Conservation (phyloP, 2,888 invertebrate genomes). For the Athrips mouffetella region DNA sequence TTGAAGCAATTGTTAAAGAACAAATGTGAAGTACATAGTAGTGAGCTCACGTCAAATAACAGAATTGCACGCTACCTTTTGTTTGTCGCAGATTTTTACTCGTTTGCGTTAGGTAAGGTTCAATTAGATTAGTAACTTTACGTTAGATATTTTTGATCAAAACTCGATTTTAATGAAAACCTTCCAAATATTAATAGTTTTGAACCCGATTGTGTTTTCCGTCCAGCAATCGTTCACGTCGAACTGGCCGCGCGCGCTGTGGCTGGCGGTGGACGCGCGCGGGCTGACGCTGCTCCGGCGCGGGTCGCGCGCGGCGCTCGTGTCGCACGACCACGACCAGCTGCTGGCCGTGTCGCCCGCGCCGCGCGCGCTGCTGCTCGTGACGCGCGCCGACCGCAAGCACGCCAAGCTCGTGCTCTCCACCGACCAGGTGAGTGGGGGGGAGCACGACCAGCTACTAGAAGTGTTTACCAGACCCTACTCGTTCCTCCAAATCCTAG, state of each 20-base stretch:
- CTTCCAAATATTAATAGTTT: too few relatives aligned
- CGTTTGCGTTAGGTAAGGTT: too few relatives aligned
- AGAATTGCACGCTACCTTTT: too few relatives aligned
- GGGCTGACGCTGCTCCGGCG: slow-evolving; percentile 94
- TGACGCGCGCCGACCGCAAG: slow-evolving; percentile 92
- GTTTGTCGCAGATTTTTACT: too few relatives aligned
- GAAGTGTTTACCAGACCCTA: not conserved
- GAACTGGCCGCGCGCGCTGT: slow-evolving; percentile 94
- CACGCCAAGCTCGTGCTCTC: slow-evolving; percentile 96
- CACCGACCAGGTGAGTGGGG: slow-evolving; percentile 85
- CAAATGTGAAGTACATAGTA: too few relatives aligned
- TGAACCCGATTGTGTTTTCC: not conserved
- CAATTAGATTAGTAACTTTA: too few relatives aligned
- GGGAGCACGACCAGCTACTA: not conserved
- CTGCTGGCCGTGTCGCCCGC: slow-evolving; percentile 95
- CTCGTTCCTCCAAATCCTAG: not conserved
- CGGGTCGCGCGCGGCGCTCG: slow-evolving; percentile 90
- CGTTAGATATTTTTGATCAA: too few relatives aligned
- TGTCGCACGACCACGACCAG: slow-evolving; percentile 93
- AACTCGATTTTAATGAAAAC: too few relatives aligned
- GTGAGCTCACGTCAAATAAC: too few relatives aligned
- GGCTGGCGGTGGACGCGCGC: slow-evolving; percentile 95
- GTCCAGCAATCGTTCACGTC: slow-evolving; percentile 95
- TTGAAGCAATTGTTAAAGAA: too few relatives aligned
- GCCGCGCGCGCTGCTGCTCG: slow-evolving; percentile 94